Percentiles rank a stretch among this genome's conserved stretches.
Conservation (phyloP, 2,888 invertebrate genomes). For the Ellobium chinense region DNA sequence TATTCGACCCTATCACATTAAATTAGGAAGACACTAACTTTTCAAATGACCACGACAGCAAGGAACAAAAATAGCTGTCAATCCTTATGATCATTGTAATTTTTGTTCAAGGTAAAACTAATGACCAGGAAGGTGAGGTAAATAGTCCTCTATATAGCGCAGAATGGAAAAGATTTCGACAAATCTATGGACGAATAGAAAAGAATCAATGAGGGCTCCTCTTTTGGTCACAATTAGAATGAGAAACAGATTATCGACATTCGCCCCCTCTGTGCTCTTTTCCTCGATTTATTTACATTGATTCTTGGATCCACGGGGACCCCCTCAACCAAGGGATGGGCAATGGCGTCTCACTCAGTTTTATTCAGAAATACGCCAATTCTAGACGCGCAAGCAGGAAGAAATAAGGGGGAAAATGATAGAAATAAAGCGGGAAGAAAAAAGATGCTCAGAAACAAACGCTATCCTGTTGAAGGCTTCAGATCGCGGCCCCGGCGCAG, state of each 20-base stretch:
- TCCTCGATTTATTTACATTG: slow-evolving; percentile 34
- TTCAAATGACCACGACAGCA: no score
- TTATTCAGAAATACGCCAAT: background rate
- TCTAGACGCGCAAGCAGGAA: background rate
- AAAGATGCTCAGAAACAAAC: slow-evolving; percentile 18
- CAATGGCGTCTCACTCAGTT: background rate
- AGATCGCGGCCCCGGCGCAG: slow-evolving; percentile 24
- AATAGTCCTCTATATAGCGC: no score
- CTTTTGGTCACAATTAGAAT: slow-evolving; percentile 11
- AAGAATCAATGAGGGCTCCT: background rate
- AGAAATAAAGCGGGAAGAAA: background rate
- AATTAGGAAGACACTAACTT: no score
- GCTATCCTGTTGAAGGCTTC: slow-evolving; percentile 22
- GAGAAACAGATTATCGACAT: slow-evolving; percentile 18
- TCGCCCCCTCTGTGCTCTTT: background rate
- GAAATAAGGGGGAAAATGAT: background rate
- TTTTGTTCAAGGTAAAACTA: no score
- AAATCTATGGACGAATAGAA: no score
- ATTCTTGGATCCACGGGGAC: background rate
- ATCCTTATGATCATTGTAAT: no score
- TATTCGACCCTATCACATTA: no score
- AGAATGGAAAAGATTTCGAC: no score
- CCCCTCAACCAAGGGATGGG: background rate
- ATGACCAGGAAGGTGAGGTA: no score
- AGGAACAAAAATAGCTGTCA: no score